Evolutionary conservation across 2,113 vertebrate species (phyloP).

Genomic region (Morone saxatilis): DNA sequence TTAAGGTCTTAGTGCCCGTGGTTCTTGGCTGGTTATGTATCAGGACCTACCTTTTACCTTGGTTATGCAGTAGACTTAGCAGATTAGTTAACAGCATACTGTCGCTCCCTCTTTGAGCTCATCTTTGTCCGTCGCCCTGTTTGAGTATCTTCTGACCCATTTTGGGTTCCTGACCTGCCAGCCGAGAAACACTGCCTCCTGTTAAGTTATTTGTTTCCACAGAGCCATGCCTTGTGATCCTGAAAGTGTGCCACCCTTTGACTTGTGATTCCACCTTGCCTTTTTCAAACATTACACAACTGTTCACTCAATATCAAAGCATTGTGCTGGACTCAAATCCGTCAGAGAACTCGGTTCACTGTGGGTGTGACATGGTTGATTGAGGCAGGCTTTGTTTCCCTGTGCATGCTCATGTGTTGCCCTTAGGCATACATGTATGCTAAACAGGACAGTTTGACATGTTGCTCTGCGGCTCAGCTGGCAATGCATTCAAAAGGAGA

Average conservation of each 20-base stretch:
- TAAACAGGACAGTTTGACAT: conserved; percentile 42
- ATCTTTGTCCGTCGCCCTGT: background rate
- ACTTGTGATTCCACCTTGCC: background rate
- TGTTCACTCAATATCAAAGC: background rate
- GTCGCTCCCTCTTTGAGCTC: background rate
- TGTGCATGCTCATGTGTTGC: background rate
- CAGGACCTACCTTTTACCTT: background rate
- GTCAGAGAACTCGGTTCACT: background rate
- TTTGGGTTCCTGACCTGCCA: conserved; percentile 33
- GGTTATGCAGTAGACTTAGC: background rate
- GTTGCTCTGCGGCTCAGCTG: background rate
- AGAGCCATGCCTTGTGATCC: conserved; percentile 23
- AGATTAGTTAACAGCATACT: background rate
- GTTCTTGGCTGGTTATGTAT: background rate
- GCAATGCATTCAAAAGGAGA: conserved; percentile 23
- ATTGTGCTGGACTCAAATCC: background rate
- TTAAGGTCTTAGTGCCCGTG: conserved; percentile 1
- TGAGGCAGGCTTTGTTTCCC: conserved; percentile 1
- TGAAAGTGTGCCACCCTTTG: conserved; percentile 57
- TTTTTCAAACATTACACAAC: background rate
- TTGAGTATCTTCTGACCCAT: conserved; percentile 26
- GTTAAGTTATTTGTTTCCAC: conserved; percentile 44
- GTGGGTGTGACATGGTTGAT: background rate
- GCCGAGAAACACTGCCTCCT: background rate
- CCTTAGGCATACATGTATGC: background rate